Evolutionary conservation across 2,797 vertebrate species (phyloP).

Genomic region (Trachurus trachurus): DNA sequence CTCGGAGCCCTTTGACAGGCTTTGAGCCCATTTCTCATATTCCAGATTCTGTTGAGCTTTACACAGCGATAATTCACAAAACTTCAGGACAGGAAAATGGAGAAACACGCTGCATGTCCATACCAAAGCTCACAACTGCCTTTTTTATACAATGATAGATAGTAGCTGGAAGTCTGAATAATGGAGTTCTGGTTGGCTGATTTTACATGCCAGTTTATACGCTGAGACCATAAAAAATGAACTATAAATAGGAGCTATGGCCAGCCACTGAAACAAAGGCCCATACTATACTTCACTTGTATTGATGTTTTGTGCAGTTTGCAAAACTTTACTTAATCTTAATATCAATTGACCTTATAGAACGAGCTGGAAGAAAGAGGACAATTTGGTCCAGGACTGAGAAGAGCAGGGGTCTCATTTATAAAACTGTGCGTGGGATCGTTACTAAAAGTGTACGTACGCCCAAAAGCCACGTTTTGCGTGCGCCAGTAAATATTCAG

Average conservation of each 20-base stretch:
- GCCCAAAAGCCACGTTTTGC: too few species aligned
- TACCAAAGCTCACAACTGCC: constrained; percentile 14
- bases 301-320: constrained; percentile 31
- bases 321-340: constrained; percentile 17
- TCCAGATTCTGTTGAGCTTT: not conserved
- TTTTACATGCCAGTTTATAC: constrained; percentile 62
- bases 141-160: not conserved
- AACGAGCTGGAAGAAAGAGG: not conserved
- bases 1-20: not conserved
- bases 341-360: constrained; percentile 14
- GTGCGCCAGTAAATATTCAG: too few species aligned
- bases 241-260: constrained; percentile 43
- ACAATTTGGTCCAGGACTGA: not conserved
- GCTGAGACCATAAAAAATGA: constrained; percentile 45
- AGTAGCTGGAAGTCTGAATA: constrained; percentile 37
- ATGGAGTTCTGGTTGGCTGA: constrained; percentile 47
- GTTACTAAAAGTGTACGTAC: too few species aligned
- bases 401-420: too few species aligned
- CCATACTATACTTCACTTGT: constrained; percentile 39
- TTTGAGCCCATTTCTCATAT: constrained; percentile 8
- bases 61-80: not conserved
- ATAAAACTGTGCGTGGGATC: too few species aligned
- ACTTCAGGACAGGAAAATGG: not conserved
- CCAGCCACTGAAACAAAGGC: constrained; percentile 42
- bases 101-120: not conserved